Base-by-base conservation (phyloP, 2,888 invertebrate genomes). In the Cosmorhoe ocellata region DNA sequence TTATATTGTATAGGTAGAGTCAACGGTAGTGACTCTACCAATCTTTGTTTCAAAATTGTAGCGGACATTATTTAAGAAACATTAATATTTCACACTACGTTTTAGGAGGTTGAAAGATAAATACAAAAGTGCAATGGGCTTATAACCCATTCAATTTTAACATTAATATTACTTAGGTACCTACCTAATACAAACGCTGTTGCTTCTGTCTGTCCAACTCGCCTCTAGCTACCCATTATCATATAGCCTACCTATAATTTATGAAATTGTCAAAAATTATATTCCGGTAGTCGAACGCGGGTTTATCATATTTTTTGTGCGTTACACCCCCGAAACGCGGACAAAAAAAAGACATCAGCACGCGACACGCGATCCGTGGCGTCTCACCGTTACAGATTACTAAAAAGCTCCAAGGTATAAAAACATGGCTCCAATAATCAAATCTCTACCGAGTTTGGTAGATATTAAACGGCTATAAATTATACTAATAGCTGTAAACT, bases 381-480 rank as follows among this genome's bases (percentile, higher is more conserved):
- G 73, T 73, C 76, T 66, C 59, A 50, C 62, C 40, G 41, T 11
- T 48, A 45, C 30, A 43, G 48, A 53, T 48, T 44, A 48, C 36
- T 36, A 32, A 40, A 47, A 10, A 47, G 13, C 11, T 14, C 8
- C 14, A 36, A 41, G 14, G n/a, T 32, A 37, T 10, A 58, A 61
- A 58, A 54, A 54, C 30, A 52, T 50, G 68, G 80, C 79, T 80
- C 83, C 82, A 79, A 88, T 85, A 86, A 87, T 84, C 79, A 86
- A 86, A 87, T 84, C 83, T 78, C 78, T 68, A 74, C 53, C 71
- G 74, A 79, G 74, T 78, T 78, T 71, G 71, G 72, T 72, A 77
- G 72, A 76, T 84, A 89, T 88, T 87, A 88, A 88, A 85, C 77
- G 78, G 80, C 86, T 86, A 88, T 90, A 89, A 88, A 88, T 90